Conservation (phyloP, 2,113 vertebrate genomes). For the Nipponia nippon region DNA sequence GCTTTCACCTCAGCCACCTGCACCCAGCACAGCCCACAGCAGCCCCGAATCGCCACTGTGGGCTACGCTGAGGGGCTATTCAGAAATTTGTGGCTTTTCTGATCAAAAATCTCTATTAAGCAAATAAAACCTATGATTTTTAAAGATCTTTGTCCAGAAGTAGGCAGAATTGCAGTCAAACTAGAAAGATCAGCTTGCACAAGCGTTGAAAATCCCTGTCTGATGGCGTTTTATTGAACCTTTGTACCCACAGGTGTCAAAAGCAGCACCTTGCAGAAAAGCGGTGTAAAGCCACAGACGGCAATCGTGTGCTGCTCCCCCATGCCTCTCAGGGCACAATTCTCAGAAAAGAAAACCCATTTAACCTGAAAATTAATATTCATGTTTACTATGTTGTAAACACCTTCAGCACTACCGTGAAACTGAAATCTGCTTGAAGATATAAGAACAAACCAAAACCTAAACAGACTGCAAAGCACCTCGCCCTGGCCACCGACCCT, state of each 20-base stretch:
- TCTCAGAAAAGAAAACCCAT: not conserved
- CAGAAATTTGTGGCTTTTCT: not conserved
- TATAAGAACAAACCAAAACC: not conserved
- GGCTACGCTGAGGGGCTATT: not conserved
- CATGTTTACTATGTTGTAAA: rapidly evolving
- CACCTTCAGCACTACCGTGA: no score
- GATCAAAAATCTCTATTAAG: not conserved
- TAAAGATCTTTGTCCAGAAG: not conserved
- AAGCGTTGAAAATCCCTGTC: not conserved
- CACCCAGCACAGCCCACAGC: not conserved
- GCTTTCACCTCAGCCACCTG: rapidly evolving
- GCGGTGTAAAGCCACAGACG: rapidly evolving
- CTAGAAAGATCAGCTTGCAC: not conserved
- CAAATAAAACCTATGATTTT: not conserved
- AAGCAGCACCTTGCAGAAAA: not conserved
- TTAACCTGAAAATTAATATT: rapidly evolving
- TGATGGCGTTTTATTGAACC: not conserved
- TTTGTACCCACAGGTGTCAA: not conserved
- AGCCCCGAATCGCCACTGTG: not conserved
- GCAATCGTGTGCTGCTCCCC: not conserved
- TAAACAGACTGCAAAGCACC: rapidly evolving
- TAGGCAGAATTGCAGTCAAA: not conserved
- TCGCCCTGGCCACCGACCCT: rapidly evolving
- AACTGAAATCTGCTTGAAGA: rapidly evolving
- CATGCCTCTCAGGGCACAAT: rapidly evolving